phyloP scores from a whole-genome alignment of 2,797 vertebrate species.

The Peromyscus eremicus region DNA sequence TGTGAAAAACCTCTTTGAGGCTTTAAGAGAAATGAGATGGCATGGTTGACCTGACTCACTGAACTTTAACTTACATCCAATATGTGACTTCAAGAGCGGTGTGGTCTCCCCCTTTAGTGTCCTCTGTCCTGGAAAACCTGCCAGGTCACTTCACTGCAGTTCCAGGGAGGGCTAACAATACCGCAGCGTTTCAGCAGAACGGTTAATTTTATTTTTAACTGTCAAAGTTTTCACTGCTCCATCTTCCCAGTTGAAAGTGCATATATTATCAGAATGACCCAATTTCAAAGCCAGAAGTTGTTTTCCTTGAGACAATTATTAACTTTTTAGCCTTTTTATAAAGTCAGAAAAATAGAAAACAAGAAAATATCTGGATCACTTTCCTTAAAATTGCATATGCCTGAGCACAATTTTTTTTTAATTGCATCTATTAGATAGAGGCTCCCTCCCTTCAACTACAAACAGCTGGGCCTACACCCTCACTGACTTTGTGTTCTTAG shows the following conservation, averaged over 20 bases:
- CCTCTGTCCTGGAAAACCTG: neutral
- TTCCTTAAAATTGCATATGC: neutral
- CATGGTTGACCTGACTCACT: neutral
- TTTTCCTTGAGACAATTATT: constrained; percentile 11
- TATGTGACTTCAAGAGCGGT: constrained; percentile 14
- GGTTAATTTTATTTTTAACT: constrained; percentile 63
- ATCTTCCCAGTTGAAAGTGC: constrained; percentile 8
- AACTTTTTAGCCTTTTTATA: neutral
- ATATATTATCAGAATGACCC: constrained; percentile 46
- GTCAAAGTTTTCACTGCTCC: constrained; percentile 21
- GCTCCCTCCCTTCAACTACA: neutral
- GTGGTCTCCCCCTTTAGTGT: neutral
- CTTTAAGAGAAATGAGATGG: constrained; percentile 42
- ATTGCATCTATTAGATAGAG: neutral
- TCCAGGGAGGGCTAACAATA: neutral
- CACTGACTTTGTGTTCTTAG: neutral
- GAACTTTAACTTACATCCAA: constrained; percentile 27
- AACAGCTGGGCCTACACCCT: neutral
- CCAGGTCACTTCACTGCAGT: neutral
- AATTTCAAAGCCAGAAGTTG: constrained; percentile 37
- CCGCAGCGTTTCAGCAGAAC: neutral
- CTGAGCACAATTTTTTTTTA: constrained; percentile 33
- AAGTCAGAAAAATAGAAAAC: neutral
- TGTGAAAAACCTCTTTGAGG: constrained; percentile 42
- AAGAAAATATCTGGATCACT: constrained; percentile 2